These are phyloP conservation scores for Ceyx margarethae DNA, from an alignment of 2,113 vertebrate species.

Conservation along the genomic window DNA sequence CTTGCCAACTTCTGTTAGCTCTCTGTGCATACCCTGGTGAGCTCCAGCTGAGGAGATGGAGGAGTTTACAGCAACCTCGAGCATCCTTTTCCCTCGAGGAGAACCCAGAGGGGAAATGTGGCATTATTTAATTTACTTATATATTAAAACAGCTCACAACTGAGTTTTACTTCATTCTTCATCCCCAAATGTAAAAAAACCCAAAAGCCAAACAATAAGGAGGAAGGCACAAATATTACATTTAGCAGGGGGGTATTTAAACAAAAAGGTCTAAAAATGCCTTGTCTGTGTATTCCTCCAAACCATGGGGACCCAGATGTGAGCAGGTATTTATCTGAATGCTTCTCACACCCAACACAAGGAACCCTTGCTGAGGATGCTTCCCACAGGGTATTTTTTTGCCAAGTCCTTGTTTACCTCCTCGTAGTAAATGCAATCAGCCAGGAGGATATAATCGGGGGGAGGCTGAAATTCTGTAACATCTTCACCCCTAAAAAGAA, in stretches of 20 bases:
- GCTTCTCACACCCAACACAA: accelerated
- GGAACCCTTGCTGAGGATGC: not conserved
- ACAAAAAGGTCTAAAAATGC: not conserved
- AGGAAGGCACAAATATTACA: accelerated
- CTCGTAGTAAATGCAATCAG: conserved; percentile 98
- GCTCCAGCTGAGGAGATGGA: not conserved
- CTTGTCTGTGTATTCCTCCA: accelerated
- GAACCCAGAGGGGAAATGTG: accelerated
- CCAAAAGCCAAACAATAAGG: not conserved
- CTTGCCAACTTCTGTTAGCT: not conserved
- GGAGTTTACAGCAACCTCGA: not conserved
- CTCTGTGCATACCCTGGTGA: not conserved
- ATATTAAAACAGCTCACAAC: not conserved
- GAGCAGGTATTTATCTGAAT: not conserved
- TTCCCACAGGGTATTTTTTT: accelerated
- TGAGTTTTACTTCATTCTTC: not conserved
- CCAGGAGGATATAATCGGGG: conserved; percentile 91
- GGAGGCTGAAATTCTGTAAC: conserved; percentile 79
- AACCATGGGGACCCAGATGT: accelerated
- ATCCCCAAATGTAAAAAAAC: not conserved
- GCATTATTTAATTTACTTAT: not conserved
- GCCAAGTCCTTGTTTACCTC: conserved; percentile 76
- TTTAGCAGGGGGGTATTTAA: accelerated
- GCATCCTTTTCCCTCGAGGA: not conserved
- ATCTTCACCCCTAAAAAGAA: conserved; percentile 86